A percentile compares a stretch with the other conserved stretches of the same genome.
phyloP scores from a whole-genome alignment of 2,797 vertebrate genomes.

The Melanogrammus aeglefinus region DNA sequence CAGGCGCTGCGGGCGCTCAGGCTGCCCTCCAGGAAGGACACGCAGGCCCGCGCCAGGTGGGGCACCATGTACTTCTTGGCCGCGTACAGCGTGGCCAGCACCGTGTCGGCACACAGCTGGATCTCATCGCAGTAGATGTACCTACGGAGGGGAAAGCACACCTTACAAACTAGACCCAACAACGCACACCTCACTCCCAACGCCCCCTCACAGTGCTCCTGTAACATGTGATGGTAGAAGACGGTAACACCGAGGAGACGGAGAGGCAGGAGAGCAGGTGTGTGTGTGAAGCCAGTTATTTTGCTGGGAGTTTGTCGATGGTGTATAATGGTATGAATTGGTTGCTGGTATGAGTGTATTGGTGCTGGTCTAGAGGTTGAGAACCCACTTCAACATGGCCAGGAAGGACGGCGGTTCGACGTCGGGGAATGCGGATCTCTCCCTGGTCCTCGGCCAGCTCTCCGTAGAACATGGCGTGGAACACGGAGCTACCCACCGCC shows the following conservation, averaged over 20 bases:
- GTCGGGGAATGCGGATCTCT: slow-evolving; percentile 98
- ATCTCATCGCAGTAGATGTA: slow-evolving; percentile 99
- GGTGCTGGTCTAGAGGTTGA: too few relatives aligned
- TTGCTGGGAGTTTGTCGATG: too few relatives aligned
- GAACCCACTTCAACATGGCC: slow-evolving; percentile 92
- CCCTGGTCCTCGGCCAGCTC: slow-evolving; percentile 97
- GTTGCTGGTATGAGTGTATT: background rate
- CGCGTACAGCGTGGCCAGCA: slow-evolving; percentile 94
- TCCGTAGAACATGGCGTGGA: slow-evolving; percentile 99
- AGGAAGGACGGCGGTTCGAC: slow-evolving; percentile 96
- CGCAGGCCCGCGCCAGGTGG: slow-evolving; percentile 92
- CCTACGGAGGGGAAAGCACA: slow-evolving; percentile 58
- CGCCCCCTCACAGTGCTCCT: too few relatives aligned
- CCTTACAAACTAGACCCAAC: background rate
- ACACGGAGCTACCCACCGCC: slow-evolving; percentile 97
- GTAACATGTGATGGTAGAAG: too few relatives aligned
- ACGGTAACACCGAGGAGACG: too few relatives aligned
- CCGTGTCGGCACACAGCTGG: slow-evolving; percentile 93
- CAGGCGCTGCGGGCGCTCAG: slow-evolving; percentile 95
- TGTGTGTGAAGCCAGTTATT: too few relatives aligned
- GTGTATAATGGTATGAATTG: too few relatives aligned
- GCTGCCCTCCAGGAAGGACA: slow-evolving; percentile 95
- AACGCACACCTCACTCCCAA: too few relatives aligned
- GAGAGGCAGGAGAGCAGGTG: too few relatives aligned
- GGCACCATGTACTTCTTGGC: slow-evolving; percentile 98